These are phyloP conservation scores for Bolinopsis microptera DNA, from an alignment of 37 sponge, comb jelly and placozoan genomes.

Conservation along the genomic window DNA sequence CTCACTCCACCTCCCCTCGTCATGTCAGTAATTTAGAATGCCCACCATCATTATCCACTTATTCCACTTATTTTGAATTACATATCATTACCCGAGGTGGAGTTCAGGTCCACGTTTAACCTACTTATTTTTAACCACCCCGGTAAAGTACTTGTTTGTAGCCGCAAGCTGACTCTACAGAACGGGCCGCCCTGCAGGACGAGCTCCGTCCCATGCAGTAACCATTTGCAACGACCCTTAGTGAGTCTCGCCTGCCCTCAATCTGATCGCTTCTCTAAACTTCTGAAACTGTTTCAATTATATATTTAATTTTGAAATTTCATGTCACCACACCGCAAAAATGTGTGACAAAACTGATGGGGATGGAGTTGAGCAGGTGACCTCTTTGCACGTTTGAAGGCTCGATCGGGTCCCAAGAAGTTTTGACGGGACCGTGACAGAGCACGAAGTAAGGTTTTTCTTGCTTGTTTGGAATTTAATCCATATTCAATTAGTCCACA, in stretches of 20 bases:
- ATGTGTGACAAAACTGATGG: conserved; percentile 1
- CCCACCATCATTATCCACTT: conserved; percentile 49
- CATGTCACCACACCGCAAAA: conserved; percentile 59
- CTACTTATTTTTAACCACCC: conserved; percentile 1
- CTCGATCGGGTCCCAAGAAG: neutral
- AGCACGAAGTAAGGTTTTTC: neutral
- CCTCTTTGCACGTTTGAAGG: neutral
- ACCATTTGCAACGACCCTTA: no score
- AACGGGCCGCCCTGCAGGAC: neutral
- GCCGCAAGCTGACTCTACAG: no score
- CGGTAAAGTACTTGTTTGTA: conserved; percentile 39
- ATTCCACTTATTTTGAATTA: conserved; percentile 47
- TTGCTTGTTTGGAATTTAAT: conserved; percentile 58
- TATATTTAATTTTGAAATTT: conserved; percentile 57
- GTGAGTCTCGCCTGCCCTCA: neutral
- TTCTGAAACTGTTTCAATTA: conserved; percentile 41
- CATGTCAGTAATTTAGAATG: conserved; percentile 5
- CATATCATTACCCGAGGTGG: no score
- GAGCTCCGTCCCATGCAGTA: neutral
- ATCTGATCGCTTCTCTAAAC: neutral
- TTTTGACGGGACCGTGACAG: conserved; percentile 33
- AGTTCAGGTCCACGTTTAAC: conserved; percentile 1
- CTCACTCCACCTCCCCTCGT: neutral
- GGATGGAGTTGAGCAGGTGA: no score
- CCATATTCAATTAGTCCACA: conserved; percentile 7